These are phyloP conservation scores for Cyphomyrus discorhynchus DNA, from an alignment of 2,113 vertebrate species.

Conservation along the genomic window DNA sequence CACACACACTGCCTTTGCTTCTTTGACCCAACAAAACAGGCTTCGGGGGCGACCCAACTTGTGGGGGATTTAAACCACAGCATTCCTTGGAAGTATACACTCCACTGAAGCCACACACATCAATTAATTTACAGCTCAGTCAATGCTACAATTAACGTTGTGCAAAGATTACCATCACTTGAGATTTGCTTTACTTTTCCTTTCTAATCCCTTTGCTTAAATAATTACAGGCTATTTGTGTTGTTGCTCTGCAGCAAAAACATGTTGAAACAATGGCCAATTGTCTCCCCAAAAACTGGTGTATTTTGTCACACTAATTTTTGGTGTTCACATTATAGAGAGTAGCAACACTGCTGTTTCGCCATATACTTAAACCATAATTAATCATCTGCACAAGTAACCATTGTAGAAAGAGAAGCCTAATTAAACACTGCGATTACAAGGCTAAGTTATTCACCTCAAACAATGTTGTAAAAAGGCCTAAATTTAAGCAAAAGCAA, in stretches of 20 bases:
- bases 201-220: constrained; percentile 12
- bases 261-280: constrained; percentile 4
- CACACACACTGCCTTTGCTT: not conserved
- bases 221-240: constrained; percentile 17
- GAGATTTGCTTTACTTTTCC: not conserved
- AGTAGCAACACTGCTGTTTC: not conserved
- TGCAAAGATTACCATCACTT: not conserved
- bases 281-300: not conserved
- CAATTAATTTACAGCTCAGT: constrained; percentile 23
- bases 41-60: constrained; percentile 8
- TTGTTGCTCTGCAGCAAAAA: not conserved
- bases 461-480: not conserved
- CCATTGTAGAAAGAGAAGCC: not conserved
- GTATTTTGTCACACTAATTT: constrained; percentile 17
- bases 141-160: constrained; percentile 23
- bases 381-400: constrained; percentile 13
- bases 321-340: not conserved
- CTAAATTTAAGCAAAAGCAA: not conserved
- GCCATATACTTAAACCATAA: constrained; percentile 11
- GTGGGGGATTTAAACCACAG: constrained; percentile 27
- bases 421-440: constrained; percentile 8
- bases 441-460: not conserved
- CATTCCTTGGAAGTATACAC: constrained; percentile 24
- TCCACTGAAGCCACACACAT: constrained; percentile 23
- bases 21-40: constrained; percentile 19